phyloP scores from a whole-genome alignment of 1,140 invertebrate species.

The Cyclina sinensis region DNA sequence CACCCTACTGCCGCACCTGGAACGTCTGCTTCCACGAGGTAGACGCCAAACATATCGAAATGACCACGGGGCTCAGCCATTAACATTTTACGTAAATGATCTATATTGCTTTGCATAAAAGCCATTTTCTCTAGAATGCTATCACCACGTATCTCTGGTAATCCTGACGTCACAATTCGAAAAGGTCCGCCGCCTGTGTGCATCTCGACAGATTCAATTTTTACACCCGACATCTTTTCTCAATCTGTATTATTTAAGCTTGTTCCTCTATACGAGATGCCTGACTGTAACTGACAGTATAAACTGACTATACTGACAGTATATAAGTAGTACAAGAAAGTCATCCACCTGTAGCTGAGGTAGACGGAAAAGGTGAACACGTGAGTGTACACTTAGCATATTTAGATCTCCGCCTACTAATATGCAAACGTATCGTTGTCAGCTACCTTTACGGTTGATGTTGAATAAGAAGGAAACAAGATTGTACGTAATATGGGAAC shows the following conservation, averaged over 20 bases:
- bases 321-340: too few relatives aligned
- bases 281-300: too few relatives aligned
- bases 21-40: constrained; percentile 79
- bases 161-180: constrained; percentile 83
- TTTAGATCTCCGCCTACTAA: too few relatives aligned
- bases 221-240: not conserved
- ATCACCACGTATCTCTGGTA: constrained; percentile 72
- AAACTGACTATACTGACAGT: too few relatives aligned
- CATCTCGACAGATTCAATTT: constrained; percentile 81
- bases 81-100: constrained; percentile 81
- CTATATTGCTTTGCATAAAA: constrained; percentile 74
- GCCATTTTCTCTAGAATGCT: constrained; percentile 79
- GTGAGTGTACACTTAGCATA: too few relatives aligned
- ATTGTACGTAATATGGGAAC: too few relatives aligned
- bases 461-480: too few relatives aligned
- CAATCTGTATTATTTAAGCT: too few relatives aligned
- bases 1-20: constrained; percentile 81
- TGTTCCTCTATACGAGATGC: constrained; percentile 40
- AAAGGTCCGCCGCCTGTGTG: constrained; percentile 85
- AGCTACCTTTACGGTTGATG: too few relatives aligned
- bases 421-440: too few relatives aligned
- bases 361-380: too few relatives aligned
- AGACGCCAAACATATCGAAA: constrained; percentile 84
- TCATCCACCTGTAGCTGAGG: too few relatives aligned
- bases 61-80: constrained; percentile 85